phyloP scores from a whole-genome alignment of 1,140 invertebrate genomes.

The Drosophila orosa region DNA sequence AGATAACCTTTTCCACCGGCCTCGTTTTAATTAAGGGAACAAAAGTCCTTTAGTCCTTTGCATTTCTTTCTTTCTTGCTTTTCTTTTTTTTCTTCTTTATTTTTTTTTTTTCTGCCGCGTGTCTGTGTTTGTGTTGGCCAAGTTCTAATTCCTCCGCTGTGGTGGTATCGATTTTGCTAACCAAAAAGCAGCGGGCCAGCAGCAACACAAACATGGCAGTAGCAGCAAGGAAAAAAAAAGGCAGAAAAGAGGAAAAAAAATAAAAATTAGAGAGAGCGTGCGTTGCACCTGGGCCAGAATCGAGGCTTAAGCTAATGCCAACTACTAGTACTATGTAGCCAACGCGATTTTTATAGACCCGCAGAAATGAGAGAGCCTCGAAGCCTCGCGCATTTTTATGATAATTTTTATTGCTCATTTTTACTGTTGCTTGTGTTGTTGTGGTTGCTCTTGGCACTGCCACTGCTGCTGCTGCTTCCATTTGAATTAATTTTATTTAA shows the following conservation, averaged over 20 bases:
- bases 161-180: constrained; percentile 46
- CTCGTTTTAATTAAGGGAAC: constrained; percentile 39
- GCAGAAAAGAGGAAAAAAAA: constrained; percentile 14
- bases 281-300: constrained; percentile 32
- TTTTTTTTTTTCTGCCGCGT: background rate
- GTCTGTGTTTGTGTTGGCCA: constrained; percentile 22
- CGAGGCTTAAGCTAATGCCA: constrained; percentile 10
- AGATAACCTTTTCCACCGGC: constrained; percentile 20
- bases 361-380: background rate
- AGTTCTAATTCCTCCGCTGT: constrained; percentile 43
- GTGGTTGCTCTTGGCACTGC: constrained; percentile 18
- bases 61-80: background rate
- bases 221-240: background rate
- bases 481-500: constrained; percentile 78
- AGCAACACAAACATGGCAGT: background rate
- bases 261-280: constrained; percentile 19
- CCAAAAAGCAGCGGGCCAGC: constrained; percentile 25
- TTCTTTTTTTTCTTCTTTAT: background rate
- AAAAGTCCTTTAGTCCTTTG: constrained; percentile 21
- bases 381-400: constrained; percentile 46
- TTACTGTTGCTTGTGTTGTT: constrained; percentile 37
- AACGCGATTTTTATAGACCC: constrained; percentile 51
- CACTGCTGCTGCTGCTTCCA: constrained; percentile 30
- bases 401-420: constrained; percentile 57
- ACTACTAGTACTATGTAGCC: background rate